Evolutionary conservation across 2,888 invertebrate species (phyloP).

Genomic region (Cheilosia vernalis): DNA sequence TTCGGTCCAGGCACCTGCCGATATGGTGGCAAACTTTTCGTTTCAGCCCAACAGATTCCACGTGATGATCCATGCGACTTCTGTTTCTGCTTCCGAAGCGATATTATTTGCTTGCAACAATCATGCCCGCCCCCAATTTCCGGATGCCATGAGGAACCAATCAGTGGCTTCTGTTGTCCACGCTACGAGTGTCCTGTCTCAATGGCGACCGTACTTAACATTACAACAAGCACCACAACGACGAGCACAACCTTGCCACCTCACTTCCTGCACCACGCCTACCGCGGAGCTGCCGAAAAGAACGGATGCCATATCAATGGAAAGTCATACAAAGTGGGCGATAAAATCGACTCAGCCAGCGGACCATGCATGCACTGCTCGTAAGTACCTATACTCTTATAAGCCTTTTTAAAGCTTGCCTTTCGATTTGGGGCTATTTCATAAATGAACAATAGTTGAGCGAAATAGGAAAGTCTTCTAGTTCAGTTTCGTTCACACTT

Average conservation of each 20-base stretch:
- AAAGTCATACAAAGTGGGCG: slow-evolving; percentile 93
- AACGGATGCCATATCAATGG: slow-evolving; percentile 94
- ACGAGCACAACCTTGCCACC: slow-evolving; percentile 94
- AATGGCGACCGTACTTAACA: slow-evolving; percentile 91
- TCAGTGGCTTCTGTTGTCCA: slow-evolving; percentile 97
- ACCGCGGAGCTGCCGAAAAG: slow-evolving; percentile 87
- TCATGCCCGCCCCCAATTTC: slow-evolving; percentile 97
- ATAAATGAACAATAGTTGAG: too few species aligned
- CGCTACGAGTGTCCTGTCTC: slow-evolving; percentile 96
- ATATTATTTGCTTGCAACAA: slow-evolving; percentile 97
- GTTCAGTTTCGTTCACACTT: too few species aligned
- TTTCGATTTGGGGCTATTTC: too few species aligned
- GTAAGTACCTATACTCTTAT: too few species aligned
- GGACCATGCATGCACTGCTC: slow-evolving; percentile 97
- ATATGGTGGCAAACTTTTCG: slow-evolving; percentile 95
- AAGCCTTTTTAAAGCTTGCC: too few species aligned
- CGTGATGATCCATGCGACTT: slow-evolving; percentile 97
- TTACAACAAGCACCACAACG: slow-evolving; percentile 94
- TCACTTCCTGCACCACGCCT: slow-evolving; percentile 91
- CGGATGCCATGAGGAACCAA: slow-evolving; percentile 95
- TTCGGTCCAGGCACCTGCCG: slow-evolving; percentile 96
- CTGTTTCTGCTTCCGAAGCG: slow-evolving; percentile 98
- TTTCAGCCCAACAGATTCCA: slow-evolving; percentile 97
- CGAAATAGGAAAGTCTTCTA: too few species aligned
- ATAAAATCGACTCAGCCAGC: slow-evolving; percentile 92